A percentile compares a stretch with the other conserved stretches of the same genome.
Evolutionary conservation across 2,888 invertebrate species (phyloP).

Genomic region (Acrocyrtus sp.): DNA sequence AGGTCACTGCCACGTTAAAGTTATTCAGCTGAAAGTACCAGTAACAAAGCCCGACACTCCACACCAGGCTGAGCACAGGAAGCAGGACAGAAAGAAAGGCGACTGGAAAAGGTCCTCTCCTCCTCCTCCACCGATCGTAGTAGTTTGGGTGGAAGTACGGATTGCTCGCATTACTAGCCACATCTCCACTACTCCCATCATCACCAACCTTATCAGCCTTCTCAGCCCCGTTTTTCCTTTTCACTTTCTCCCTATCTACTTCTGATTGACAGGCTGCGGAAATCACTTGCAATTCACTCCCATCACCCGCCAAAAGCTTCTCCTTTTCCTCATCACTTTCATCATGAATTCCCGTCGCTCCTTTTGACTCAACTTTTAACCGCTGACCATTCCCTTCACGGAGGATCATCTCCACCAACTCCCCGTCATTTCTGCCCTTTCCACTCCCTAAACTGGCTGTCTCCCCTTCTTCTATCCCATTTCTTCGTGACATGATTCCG

Average conservation of each 20-base stretch:
- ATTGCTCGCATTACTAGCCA: not conserved
- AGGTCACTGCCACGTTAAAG: conserved; percentile 30
- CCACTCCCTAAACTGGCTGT: too few relatives aligned
- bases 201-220: not conserved
- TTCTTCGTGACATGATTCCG: conserved; percentile 48
- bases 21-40: conserved; percentile 49
- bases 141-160: not conserved
- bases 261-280: conserved; percentile 46
- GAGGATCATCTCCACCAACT: not conserved
- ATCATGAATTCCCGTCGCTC: conserved; percentile 9
- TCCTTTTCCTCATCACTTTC: conserved; percentile 28
- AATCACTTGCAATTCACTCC: conserved; percentile 27
- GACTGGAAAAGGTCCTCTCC: not conserved
- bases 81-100: conserved; percentile 37
- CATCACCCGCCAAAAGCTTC: conserved; percentile 18
- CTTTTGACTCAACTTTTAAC: not conserved
- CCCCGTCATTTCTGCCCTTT: not conserved
- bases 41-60: conserved; percentile 44
- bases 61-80: conserved; percentile 41
- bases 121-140: conserved; percentile 7
- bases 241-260: not conserved
- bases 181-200: not conserved
- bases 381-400: too few relatives aligned
- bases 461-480: not conserved
- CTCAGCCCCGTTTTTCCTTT: not conserved